Conservation (phyloP, 30 jellyfish, hydroid and myxozoan genomes). For the Pseudorhiza aurosa region DNA sequence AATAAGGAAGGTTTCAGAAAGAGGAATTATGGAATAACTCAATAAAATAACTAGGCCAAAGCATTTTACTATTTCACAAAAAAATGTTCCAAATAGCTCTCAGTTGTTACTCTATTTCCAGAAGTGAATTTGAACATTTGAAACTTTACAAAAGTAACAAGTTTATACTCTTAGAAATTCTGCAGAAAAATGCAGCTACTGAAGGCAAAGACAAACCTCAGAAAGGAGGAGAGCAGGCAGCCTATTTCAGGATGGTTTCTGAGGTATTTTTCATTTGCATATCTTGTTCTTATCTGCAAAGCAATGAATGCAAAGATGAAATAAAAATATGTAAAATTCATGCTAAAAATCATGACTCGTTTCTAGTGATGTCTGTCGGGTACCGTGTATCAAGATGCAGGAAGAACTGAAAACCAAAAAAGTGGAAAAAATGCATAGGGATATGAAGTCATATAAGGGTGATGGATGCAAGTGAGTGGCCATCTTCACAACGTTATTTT, state of each 20-base stretch:
- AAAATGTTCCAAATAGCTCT: too few relatives aligned
- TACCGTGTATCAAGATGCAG: too few relatives aligned
- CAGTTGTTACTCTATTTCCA: too few relatives aligned
- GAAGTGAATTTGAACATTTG: too few relatives aligned
- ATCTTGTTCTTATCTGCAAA: slow-evolving; percentile 77
- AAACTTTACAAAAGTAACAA: too few relatives aligned
- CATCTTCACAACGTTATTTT: too few relatives aligned
- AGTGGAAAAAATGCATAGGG: too few relatives aligned
- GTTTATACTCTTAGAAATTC: neutral
- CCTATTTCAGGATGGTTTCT: slow-evolving; percentile 89
- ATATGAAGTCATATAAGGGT: too few relatives aligned
- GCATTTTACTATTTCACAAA: too few relatives aligned
- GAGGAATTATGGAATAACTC: neutral
- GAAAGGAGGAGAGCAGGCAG: slow-evolving; percentile 71
- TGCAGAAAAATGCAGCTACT: neutral
- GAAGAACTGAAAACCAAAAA: too few relatives aligned
- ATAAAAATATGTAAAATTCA: neutral
- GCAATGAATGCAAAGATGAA: too few relatives aligned
- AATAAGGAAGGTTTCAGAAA: neutral
- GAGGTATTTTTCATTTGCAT: slow-evolving; percentile 66
- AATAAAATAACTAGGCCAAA: neutral
- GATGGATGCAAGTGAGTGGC: too few relatives aligned
- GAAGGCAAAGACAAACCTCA: slow-evolving; percentile 55
- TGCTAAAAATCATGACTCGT: neutral
- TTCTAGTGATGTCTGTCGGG: neutral